Evolutionary conservation across 2,888 invertebrate species (phyloP).

Genomic region (Norana najaformis): DNA sequence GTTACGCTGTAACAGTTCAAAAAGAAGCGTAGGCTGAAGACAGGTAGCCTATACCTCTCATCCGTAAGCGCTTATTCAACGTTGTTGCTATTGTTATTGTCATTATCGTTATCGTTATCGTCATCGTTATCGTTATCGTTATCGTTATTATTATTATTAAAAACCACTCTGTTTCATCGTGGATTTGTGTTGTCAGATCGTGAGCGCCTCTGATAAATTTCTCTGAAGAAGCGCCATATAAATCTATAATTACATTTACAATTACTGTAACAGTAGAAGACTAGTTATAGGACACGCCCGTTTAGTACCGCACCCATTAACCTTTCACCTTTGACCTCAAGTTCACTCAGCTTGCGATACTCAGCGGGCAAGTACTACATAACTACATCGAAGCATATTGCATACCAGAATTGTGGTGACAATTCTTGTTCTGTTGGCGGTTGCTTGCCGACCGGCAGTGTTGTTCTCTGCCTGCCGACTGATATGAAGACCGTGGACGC

Average conservation of each 20-base stretch:
- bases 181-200: too few species aligned
- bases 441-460: neutral
- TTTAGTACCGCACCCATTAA: too few species aligned
- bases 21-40: too few species aligned
- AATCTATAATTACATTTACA: neutral
- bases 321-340: too few species aligned
- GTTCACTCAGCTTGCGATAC: too few species aligned
- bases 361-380: neutral
- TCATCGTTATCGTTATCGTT: neutral
- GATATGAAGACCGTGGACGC: constrained; percentile 33
- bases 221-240: neutral
- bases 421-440: constrained; percentile 46
- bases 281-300: neutral
- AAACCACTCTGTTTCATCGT: too few species aligned
- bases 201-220: too few species aligned
- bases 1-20: too few species aligned
- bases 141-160: too few species aligned
- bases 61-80: neutral
- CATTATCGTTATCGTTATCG: neutral
- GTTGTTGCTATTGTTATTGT: neutral
- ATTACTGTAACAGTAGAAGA: neutral
- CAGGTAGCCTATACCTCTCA: too few species aligned
- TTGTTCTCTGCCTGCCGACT: neutral
- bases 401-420: constrained; percentile 52
- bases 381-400: neutral